Conservation (phyloP, 2,797 vertebrate genomes). For the Carduelis carduelis region DNA sequence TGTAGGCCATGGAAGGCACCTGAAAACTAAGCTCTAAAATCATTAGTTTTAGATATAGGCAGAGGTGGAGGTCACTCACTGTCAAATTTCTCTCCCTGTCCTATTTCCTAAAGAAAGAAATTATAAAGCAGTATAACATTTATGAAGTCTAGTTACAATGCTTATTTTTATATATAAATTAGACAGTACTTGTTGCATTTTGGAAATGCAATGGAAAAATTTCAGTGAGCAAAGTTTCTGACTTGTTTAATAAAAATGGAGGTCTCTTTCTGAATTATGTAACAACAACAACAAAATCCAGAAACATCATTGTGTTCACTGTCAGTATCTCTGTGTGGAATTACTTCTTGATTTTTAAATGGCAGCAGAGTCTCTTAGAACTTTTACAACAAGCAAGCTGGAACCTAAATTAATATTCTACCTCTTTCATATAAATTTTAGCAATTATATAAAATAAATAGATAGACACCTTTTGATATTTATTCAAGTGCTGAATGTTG, state of each 20-base stretch:
- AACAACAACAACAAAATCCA: not conserved
- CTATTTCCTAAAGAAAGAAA: not conserved
- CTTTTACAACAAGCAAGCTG: not conserved
- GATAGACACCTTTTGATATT: not conserved
- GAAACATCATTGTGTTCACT: not conserved
- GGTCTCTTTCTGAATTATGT: not conserved
- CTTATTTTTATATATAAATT: not conserved
- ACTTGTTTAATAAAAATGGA: not conserved
- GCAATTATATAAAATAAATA: not conserved
- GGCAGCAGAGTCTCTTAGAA: not conserved
- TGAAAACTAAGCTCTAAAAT: not conserved
- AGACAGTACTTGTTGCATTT: not conserved
- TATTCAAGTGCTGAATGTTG: not conserved
- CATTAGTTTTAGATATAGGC: not conserved
- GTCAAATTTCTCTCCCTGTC: not conserved
- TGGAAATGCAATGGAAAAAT: not conserved
- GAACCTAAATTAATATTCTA: not conserved
- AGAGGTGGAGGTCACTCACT: not conserved
- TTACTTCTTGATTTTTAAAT: not conserved
- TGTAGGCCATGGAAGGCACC: not conserved
- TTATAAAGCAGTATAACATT: not conserved
- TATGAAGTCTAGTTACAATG: not conserved
- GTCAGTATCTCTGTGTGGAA: not conserved
- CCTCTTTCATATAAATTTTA: not conserved
- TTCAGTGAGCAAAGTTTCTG: not conserved